A percentile compares a stretch with the other conserved stretches of the same genome.
These are phyloP conservation scores for Antedon mediterranea DNA, from an alignment of 53 echinoderm and acorn worm species.

Conservation along the genomic window DNA sequence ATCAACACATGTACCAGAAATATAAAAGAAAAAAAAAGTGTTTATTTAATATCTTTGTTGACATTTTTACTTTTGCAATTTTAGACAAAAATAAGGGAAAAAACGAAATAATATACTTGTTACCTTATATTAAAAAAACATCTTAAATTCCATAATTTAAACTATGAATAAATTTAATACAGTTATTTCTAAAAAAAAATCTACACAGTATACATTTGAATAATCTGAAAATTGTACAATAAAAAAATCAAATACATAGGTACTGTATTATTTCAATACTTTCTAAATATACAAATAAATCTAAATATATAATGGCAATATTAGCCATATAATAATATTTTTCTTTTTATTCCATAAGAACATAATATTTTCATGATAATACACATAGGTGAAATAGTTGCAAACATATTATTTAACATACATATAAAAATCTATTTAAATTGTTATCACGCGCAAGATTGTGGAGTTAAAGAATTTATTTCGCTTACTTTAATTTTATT, in stretches of 20 bases:
- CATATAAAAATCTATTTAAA: too few relatives aligned
- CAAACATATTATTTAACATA: background rate
- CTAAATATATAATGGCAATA: background rate
- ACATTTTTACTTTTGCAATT: too few relatives aligned
- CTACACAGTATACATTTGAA: background rate
- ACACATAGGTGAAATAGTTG: background rate
- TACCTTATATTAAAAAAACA: too few relatives aligned
- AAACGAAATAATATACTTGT: too few relatives aligned
- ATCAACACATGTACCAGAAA: background rate
- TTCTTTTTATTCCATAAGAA: background rate
- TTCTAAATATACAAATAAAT: background rate
- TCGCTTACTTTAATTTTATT: background rate
- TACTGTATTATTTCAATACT: background rate
- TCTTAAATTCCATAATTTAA: too few relatives aligned
- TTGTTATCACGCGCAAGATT: too few relatives aligned
- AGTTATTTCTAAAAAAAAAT: background rate
- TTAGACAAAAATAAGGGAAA: too few relatives aligned
- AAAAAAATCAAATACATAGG: background rate
- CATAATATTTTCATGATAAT: background rate
- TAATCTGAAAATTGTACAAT: background rate
- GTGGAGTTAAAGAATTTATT: too few relatives aligned
- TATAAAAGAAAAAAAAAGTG: too few relatives aligned
- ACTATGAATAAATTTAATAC: background rate
- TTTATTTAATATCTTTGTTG: too few relatives aligned
- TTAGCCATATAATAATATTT: background rate